phyloP scores from a whole-genome alignment of 2,888 invertebrate species.

The Acanthosepion pharaonis region DNA sequence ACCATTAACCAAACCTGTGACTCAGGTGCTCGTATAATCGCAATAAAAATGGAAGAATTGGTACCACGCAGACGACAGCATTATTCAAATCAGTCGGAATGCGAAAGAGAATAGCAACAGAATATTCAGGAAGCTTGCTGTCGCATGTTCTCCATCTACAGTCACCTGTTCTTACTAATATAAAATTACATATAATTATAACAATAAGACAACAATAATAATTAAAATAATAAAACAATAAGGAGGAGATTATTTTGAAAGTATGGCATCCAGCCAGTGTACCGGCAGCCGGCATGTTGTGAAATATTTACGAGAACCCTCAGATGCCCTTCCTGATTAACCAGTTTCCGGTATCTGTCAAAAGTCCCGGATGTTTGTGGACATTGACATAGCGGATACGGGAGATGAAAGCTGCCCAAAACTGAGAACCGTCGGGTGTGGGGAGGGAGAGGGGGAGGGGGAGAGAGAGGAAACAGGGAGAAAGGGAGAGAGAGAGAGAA shows the following conservation, averaged over 20 bases:
- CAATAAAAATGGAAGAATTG: too few relatives aligned
- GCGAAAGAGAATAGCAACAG: too few relatives aligned
- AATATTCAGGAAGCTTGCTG: too few relatives aligned
- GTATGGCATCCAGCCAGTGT: neutral
- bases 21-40: too few relatives aligned
- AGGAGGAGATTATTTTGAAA: neutral
- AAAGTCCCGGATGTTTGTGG: constrained; percentile 22
- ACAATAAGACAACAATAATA: neutral
- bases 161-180: too few relatives aligned
- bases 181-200: too few relatives aligned
- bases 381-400: neutral
- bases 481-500: fast-evolving
- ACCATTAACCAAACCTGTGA: too few relatives aligned
- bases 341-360: neutral
- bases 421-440: neutral
- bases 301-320: neutral
- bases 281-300: neutral
- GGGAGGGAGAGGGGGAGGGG: fast-evolving
- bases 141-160: too few relatives aligned
- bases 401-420: constrained; percentile 16
- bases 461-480: fast-evolving
- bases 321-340: constrained; percentile 33
- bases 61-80: too few relatives aligned
- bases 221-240: neutral
- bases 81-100: too few relatives aligned